phyloP scores from a whole-genome alignment of 2,113 vertebrate genomes.

The Felis chaus region DNA sequence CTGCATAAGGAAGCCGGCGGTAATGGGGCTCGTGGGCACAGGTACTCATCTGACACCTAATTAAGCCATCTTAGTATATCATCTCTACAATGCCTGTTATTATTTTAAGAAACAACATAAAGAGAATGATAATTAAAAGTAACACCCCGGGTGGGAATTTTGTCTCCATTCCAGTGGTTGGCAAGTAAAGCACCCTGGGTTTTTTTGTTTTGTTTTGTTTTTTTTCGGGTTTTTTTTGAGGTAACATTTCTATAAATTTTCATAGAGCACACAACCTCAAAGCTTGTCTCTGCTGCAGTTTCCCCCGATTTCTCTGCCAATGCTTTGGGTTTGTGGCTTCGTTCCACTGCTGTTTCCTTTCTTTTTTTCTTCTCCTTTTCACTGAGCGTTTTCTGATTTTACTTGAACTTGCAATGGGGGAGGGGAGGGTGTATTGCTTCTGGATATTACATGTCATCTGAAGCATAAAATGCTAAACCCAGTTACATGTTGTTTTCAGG shows the following conservation, averaged over 20 bases:
- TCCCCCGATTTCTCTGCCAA: background rate
- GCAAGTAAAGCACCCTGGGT: slow-evolving; percentile 18
- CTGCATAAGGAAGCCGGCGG: slow-evolving; percentile 6
- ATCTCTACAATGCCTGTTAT: slow-evolving; percentile 50
- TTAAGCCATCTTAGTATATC: slow-evolving; percentile 62
- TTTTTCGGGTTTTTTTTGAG: background rate
- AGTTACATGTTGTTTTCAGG: background rate
- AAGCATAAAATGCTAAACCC: background rate
- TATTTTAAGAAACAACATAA: slow-evolving; percentile 68
- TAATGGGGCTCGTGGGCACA: background rate
- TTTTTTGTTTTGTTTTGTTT: background rate
- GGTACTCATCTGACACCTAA: slow-evolving; percentile 53
- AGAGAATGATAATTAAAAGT: slow-evolving; percentile 65
- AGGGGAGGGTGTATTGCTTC: background rate
- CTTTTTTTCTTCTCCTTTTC: background rate
- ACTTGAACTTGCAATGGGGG: background rate
- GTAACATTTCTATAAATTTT: slow-evolving; percentile 41
- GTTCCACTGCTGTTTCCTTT: background rate
- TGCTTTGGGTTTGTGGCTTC: slow-evolving; percentile 38
- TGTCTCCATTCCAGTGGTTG: slow-evolving; percentile 54
- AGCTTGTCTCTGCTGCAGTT: background rate
- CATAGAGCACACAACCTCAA: background rate
- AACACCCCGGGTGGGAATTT: slow-evolving; percentile 51
- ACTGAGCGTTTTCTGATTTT: slow-evolving; percentile 47
- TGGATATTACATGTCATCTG: background rate